A percentile compares a stretch with the other conserved stretches of the same genome.
These are phyloP conservation scores for Pycnomerus fuliginosus DNA, from an alignment of 2,888 invertebrate genomes.

Conservation along the genomic window DNA sequence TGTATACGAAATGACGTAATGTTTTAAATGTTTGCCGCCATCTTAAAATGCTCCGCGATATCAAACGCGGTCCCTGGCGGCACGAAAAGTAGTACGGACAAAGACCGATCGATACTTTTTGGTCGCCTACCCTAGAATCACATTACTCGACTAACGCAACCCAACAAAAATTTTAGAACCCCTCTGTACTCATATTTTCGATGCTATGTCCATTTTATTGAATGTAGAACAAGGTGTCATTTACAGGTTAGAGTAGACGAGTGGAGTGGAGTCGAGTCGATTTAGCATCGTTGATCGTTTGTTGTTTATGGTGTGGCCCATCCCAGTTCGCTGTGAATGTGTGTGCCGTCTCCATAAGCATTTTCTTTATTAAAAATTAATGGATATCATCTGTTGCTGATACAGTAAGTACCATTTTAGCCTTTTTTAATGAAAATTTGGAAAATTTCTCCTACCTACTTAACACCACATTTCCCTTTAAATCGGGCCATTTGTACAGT, in stretches of 20 bases:
- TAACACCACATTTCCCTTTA: no score
- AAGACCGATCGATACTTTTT: slow-evolving; percentile 7
- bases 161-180: no score
- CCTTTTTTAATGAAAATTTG: no score
- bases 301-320: slow-evolving; percentile 55
- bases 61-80: slow-evolving; percentile 20
- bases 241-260: slow-evolving; percentile 30
- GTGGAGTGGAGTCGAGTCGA: slow-evolving; percentile 29
- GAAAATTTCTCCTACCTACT: no score
- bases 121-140: neutral
- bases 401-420: slow-evolving; percentile 42
- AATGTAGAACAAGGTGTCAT: slow-evolving; percentile 32
- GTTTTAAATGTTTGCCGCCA: slow-evolving; percentile 42
- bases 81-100: slow-evolving; percentile 38
- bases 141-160: no score
- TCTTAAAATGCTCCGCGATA: slow-evolving; percentile 39
- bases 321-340: slow-evolving; percentile 55
- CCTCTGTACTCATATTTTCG: slow-evolving; percentile 19
- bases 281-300: slow-evolving; percentile 30
- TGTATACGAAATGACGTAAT: slow-evolving; percentile 53
- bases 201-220: neutral
- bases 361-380: slow-evolving; percentile 43
- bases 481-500: no score
- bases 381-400: slow-evolving; percentile 50
- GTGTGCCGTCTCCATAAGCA: slow-evolving; percentile 51